Evolutionary conservation across 2,888 invertebrate genomes (phyloP).

Genomic region (Fabriciana adippe): DNA sequence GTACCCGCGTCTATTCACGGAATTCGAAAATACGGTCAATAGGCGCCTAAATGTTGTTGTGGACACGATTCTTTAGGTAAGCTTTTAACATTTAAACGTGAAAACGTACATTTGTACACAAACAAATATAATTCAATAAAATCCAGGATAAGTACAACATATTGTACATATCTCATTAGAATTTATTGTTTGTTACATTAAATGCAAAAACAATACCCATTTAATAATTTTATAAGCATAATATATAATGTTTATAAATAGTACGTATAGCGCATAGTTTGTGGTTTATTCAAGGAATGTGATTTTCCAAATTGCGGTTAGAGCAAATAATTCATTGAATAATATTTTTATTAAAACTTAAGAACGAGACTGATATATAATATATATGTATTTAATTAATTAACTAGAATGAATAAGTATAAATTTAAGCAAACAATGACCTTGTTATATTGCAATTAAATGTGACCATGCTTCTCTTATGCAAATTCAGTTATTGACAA

Average conservation of each 20-base stretch:
- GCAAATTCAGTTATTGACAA: too few relatives aligned
- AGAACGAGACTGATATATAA: slow-evolving; percentile 24
- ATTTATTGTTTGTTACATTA: too few relatives aligned
- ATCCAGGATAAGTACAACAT: too few relatives aligned
- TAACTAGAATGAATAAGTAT: slow-evolving; percentile 18
- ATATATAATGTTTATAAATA: slow-evolving; percentile 28
- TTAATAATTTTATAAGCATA: slow-evolving; percentile 27
- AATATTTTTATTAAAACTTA: slow-evolving; percentile 23
- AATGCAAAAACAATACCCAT: neutral
- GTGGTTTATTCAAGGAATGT: slow-evolving; percentile 39
- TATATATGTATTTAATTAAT: slow-evolving; percentile 28
- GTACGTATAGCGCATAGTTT: slow-evolving; percentile 21
- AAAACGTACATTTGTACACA: too few relatives aligned
- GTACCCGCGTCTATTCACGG: too few relatives aligned
- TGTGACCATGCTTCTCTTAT: too few relatives aligned
- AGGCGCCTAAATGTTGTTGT: too few relatives aligned
- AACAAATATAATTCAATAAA: too few relatives aligned
- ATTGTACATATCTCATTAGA: too few relatives aligned
- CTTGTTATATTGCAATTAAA: neutral
- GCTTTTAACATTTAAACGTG: too few relatives aligned
- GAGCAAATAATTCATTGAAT: slow-evolving; percentile 29
- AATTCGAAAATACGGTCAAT: too few relatives aligned
- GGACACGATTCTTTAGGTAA: too few relatives aligned
- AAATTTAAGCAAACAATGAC: neutral
- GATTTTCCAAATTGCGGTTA: slow-evolving; percentile 39